Percentiles rank a stretch among this genome's conserved stretches.
Conservation (phyloP, 1,140 invertebrate species). For the Planococcus citri region DNA sequence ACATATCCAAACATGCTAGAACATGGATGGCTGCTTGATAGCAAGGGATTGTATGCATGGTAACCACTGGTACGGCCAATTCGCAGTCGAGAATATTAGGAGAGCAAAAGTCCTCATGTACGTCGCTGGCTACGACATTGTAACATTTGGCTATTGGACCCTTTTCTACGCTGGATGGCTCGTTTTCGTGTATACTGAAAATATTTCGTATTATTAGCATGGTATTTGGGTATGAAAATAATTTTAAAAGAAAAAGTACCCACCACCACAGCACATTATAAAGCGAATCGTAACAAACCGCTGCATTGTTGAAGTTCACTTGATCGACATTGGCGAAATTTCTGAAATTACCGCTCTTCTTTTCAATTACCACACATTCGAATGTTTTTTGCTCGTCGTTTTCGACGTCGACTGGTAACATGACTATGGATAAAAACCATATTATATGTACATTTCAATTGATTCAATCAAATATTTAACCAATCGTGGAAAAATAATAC, state of each 20-base stretch:
- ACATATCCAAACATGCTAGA: slow-evolving; percentile 75
- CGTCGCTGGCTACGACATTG: slow-evolving; percentile 26
- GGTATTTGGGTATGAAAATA: neutral
- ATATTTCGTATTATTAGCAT: neutral
- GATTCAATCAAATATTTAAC: neutral
- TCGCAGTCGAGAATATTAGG: slow-evolving; percentile 40
- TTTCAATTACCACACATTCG: slow-evolving; percentile 72
- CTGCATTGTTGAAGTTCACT: slow-evolving; percentile 57
- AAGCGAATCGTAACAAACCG: slow-evolving; percentile 68
- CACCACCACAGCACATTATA: slow-evolving; percentile 74
- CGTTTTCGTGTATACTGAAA: slow-evolving; percentile 9
- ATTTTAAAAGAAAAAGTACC: neutral
- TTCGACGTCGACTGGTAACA: slow-evolving; percentile 46
- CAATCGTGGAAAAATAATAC: slow-evolving; percentile 28
- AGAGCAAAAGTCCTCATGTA: slow-evolving; percentile 15
- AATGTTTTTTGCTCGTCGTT: slow-evolving; percentile 50
- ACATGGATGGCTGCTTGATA: slow-evolving; percentile 79
- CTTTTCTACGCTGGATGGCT: neutral
- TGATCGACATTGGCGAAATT: slow-evolving; percentile 65
- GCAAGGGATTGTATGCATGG: slow-evolving; percentile 56
- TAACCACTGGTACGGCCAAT: slow-evolving; percentile 60
- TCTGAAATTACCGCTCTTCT: slow-evolving; percentile 65
- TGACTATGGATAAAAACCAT: slow-evolving; percentile 40
- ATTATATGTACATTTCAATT: neutral
- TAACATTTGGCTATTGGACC: slow-evolving; percentile 25